Percentiles rank a stretch among this genome's conserved stretches.
phyloP scores from a whole-genome alignment of 2,888 invertebrate genomes.

The Nomada flava region DNA sequence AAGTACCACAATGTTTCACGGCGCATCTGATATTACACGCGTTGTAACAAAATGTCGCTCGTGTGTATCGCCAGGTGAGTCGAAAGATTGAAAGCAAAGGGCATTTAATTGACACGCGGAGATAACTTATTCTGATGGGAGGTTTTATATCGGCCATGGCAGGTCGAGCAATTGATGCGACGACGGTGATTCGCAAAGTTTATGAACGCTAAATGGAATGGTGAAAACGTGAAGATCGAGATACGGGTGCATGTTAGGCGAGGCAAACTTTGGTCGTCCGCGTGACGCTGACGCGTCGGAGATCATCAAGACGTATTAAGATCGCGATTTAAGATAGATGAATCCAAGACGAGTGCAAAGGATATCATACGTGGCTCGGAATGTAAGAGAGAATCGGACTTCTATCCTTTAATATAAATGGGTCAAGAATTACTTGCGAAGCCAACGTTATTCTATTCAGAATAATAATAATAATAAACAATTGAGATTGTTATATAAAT shows the following conservation, averaged over 20 bases:
- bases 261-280: slow-evolving; percentile 23
- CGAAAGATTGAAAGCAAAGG: no score
- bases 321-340: slow-evolving; percentile 73
- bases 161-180: not conserved
- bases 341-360: slow-evolving; percentile 70
- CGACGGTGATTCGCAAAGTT: slow-evolving; percentile 5
- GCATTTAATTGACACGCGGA: not conserved
- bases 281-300: slow-evolving; percentile 58
- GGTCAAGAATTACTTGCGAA: no score
- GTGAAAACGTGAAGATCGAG: slow-evolving; percentile 30
- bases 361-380: slow-evolving; percentile 67
- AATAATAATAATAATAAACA: no score
- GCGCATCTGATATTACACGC: no score
- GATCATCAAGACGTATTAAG: slow-evolving; percentile 76
- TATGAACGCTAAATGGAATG: slow-evolving; percentile 14
- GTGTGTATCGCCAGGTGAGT: no score
- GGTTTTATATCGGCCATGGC: not conserved
- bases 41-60: no score
- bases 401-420: slow-evolving; percentile 5
- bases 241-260: slow-evolving; percentile 9
- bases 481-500: no score
- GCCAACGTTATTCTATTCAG: no score
- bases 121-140: not conserved
- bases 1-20: no score
- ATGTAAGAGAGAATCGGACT: slow-evolving; percentile 45